Percentiles rank a stretch among this genome's conserved stretches.
Conservation (phyloP, 2,888 invertebrate genomes). For the Lasioglossum leucozonium region DNA sequence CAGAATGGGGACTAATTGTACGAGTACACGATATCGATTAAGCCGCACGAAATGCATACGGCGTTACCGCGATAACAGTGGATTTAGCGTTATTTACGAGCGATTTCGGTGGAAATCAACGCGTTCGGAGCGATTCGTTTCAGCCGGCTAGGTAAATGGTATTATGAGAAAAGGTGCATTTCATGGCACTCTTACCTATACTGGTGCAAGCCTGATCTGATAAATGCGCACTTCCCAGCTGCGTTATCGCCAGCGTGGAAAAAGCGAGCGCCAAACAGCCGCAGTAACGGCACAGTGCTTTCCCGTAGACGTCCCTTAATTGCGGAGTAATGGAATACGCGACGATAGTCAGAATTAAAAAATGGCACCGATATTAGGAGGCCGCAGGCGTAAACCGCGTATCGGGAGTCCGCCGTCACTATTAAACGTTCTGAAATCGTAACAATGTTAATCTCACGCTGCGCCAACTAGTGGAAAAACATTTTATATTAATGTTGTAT, state of each 20-base stretch:
- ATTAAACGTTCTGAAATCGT: slow-evolving; percentile 66
- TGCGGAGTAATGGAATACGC: slow-evolving; percentile 85
- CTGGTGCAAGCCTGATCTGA: slow-evolving; percentile 85
- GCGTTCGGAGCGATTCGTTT: not conserved
- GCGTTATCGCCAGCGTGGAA: slow-evolving; percentile 86
- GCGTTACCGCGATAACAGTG: not conserved
- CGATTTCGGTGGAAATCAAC: not conserved
- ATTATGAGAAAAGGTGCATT: not conserved
- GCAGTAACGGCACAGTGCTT: slow-evolving; percentile 86
- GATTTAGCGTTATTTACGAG: not conserved
- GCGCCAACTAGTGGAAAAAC: not conserved
- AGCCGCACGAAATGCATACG: not conserved
- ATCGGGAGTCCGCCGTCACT: slow-evolving; percentile 69
- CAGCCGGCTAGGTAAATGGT: not conserved
- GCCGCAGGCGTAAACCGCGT: slow-evolving; percentile 80
- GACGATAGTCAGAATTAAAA: slow-evolving; percentile 82
- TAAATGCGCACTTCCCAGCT: slow-evolving; percentile 86
- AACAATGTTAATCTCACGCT: not conserved
- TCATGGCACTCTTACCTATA: slow-evolving; percentile 73
- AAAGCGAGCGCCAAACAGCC: slow-evolving; percentile 86
- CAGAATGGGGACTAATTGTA: not conserved
- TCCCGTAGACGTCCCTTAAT: slow-evolving; percentile 86
- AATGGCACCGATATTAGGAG: slow-evolving; percentile 83
- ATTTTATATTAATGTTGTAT: not conserved
- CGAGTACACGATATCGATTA: not conserved